Base-by-base conservation (phyloP, 2,113 vertebrate genomes). In the Aldabrachelys gigantea region DNA sequence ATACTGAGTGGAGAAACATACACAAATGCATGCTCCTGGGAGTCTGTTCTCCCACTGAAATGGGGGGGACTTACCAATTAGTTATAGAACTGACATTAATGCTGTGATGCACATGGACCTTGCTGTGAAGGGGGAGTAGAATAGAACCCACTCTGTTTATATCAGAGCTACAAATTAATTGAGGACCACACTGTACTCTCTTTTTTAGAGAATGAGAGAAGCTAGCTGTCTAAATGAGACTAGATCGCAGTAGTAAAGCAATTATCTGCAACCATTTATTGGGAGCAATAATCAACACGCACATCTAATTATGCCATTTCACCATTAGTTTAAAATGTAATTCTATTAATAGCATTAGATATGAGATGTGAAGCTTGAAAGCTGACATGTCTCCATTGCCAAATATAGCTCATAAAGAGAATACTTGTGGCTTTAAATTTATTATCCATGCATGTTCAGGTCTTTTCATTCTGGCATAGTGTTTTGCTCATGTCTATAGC, bases 1-100 rank as follows among this genome's bases (percentile, higher is more conserved):
- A 89, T 95, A 91, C 0, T 85, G 86, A 59, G 59, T 86, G 85
- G 82, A 80, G 91, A 53, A 4, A 87, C 57, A 72, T 87, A 82
- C 0, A 84, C 82, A 44, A 82, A 35, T 75, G 59, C 13, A 94
- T 81, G 65, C 79, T 87, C 57, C 89, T 54, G 10, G 4, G 44
- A 91, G 29, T 96, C 57, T 24, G 35, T 91, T 83, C 38, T 29
- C 75, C 52, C 80, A 38, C 22, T 59, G 59, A 72, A 94, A 89
- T 25, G 57, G 62, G 41, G 85, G 16, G 47, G 88, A 50, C 93
- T 93, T 44, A 44, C 44, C 44, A 44, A 44, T 44, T 44, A 44
- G 44, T 44, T 44, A 44, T 44, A 44, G 44, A 44, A 44, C 44
- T 44, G 44, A 44, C 44, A 44, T 44, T 44, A 44, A 44, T 44